A percentile compares a stretch with the other conserved stretches of the same genome.
These are phyloP conservation scores for Drosophila orena DNA, from an alignment of 1,140 invertebrate genomes.

Conservation along the genomic window DNA sequence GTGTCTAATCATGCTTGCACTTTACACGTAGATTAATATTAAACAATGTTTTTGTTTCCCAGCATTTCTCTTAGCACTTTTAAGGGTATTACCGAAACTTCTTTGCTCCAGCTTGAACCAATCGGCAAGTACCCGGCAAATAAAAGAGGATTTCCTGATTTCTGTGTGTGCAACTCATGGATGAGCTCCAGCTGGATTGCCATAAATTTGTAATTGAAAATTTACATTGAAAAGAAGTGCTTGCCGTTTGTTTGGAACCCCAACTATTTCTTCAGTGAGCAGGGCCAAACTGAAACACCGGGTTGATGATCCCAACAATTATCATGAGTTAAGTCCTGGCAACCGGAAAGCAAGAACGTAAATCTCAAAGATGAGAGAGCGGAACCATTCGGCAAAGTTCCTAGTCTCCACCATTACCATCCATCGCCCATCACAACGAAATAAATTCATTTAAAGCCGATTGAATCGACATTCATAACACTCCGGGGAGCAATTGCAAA, in stretches of 20 bases:
- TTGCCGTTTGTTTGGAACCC: background rate
- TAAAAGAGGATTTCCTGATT: background rate
- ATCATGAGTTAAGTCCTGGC: constrained; percentile 30
- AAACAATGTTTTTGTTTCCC: no score
- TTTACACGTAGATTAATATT: no score
- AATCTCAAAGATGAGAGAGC: constrained; percentile 23
- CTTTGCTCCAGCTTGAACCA: constrained; percentile 5
- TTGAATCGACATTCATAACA: constrained; percentile 84
- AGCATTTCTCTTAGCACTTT: background rate
- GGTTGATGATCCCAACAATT: constrained; percentile 14
- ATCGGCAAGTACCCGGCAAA: background rate
- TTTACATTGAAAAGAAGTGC: background rate
- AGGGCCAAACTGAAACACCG: background rate
- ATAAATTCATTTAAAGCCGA: constrained; percentile 84
- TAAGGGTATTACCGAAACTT: constrained; percentile 6
- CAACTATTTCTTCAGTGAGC: constrained; percentile 12
- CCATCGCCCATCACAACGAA: constrained; percentile 48
- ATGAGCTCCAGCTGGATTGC: constrained; percentile 26
- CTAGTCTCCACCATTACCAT: constrained; percentile 1
- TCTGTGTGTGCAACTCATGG: constrained; percentile 18
- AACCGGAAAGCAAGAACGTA: constrained; percentile 27
- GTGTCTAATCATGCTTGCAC: no score
- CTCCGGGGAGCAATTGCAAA: constrained; percentile 84
- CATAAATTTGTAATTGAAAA: constrained; percentile 28
- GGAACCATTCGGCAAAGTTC: background rate